Evolutionary conservation across 2,113 vertebrate genomes (phyloP).

Genomic region (Takifugu flavidus): DNA sequence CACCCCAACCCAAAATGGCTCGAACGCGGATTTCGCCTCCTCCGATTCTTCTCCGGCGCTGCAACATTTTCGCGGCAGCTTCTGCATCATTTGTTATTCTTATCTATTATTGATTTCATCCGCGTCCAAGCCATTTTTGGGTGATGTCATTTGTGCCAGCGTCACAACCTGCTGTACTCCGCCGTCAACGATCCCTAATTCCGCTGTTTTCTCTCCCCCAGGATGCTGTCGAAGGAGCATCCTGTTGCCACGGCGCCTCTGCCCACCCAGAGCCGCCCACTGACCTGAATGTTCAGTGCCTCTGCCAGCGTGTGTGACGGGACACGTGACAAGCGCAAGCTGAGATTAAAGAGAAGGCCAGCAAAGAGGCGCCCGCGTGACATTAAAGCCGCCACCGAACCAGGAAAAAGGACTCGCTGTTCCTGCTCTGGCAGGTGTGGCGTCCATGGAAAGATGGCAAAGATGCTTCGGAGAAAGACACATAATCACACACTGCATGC

Average conservation of each 20-base stretch:
- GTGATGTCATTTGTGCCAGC: slow-evolving; percentile 44
- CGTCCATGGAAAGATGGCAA: slow-evolving; percentile 58
- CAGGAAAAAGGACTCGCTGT: no score
- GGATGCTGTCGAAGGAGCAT: slow-evolving; percentile 40
- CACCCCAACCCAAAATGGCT: not conserved
- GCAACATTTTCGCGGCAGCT: slow-evolving; percentile 3
- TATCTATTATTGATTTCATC: slow-evolving; percentile 45
- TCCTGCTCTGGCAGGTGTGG: slow-evolving; percentile 19
- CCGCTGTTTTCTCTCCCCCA: slow-evolving; percentile 18
- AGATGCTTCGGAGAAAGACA: slow-evolving; percentile 53
- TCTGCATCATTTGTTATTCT: slow-evolving; percentile 14
- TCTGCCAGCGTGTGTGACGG: slow-evolving; percentile 48
- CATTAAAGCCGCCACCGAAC: no score
- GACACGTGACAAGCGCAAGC: no score
- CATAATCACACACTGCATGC: slow-evolving; percentile 66
- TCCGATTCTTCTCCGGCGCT: not conserved
- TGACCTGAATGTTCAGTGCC: slow-evolving; percentile 70
- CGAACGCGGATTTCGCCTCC: no score
- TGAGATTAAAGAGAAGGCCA: no score
- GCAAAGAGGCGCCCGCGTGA: no score
- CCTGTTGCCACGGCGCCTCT: slow-evolving; percentile 47
- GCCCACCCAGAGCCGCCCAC: slow-evolving; percentile 42
- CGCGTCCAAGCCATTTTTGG: not conserved
- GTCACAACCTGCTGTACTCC: slow-evolving; percentile 8
- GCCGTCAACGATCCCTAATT: slow-evolving; percentile 5